Base-by-base conservation (phyloP, 2,888 invertebrate species). In the Tenthredo notha region DNA sequence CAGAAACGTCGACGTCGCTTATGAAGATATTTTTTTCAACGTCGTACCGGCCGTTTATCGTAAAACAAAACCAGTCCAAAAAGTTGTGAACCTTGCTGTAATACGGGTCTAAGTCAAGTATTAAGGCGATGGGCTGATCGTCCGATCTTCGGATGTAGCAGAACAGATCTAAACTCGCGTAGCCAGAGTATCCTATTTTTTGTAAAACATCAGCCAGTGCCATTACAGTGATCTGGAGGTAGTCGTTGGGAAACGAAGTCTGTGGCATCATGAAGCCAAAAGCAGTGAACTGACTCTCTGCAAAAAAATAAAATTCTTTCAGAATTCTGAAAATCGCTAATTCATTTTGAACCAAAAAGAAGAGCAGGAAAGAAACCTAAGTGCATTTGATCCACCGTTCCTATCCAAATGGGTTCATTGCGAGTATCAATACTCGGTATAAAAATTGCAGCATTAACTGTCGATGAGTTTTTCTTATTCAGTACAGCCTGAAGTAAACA, bases 401-500 rank as follows among this genome's bases (percentile, higher is more conserved):
- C 90, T 47, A 86, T 78, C 89, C 88, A 90, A 25, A 70, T 84
- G 0, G 88, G 75, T 25, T 58, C 47, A 9, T 74, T 25, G 0
- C 83, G 85, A 15, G 86, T 87, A n/a, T 2, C 47, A 18, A 84
- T 85, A 10, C 86, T 88, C 1, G 89, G 87, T 29, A 90, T 37
- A 29, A 90, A 89, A 0, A 89, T 21, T 0, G 85, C 67, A 4
- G 87, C 85, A 1, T 85, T 61, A 4, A 90, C 37, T 12, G 77
- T 87, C 18, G 72, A 87, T 0, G 86, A 47, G 1, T 85, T 70
- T 29, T 87, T 88, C 77, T 87, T 84, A 21, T 70, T 84, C 0
- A 88, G 89, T 0, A 88, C 84, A 4, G 88, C 90, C 78, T 90
- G 90, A n/a, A 90, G 65, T 0, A 90, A 10, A 21, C 89, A 90